Conservation (phyloP, 64 coral and sea anemone species). For the Stylophora pistillata region DNA sequence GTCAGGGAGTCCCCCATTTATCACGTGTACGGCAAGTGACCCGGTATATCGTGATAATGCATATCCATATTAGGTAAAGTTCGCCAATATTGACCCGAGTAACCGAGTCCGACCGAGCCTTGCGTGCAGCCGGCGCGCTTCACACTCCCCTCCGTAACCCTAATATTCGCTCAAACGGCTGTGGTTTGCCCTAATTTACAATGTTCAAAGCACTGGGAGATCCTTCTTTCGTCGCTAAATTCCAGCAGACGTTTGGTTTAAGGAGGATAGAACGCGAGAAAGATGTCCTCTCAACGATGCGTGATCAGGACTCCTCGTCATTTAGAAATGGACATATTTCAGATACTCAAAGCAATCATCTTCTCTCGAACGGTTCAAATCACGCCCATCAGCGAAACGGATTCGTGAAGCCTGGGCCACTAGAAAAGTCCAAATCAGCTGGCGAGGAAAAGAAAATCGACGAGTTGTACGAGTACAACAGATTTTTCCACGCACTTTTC, state of each 20-base stretch:
- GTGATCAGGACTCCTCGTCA: slow-evolving; percentile 1
- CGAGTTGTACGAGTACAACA: slow-evolving; percentile 66
- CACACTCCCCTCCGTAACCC: not conserved
- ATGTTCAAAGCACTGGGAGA: slow-evolving; percentile 92
- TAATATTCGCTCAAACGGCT: not conserved
- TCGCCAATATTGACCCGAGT: not conserved
- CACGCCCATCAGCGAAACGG: slow-evolving; percentile 56
- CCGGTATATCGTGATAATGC: not conserved
- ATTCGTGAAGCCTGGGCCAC: slow-evolving; percentile 33
- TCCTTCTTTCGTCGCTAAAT: slow-evolving; percentile 79
- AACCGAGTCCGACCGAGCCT: not conserved
- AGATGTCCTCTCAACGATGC: not conserved
- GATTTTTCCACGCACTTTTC: slow-evolving; percentile 76
- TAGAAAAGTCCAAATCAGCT: not conserved
- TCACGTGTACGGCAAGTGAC: not conserved
- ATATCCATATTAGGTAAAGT: not conserved
- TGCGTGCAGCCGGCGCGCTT: not conserved
- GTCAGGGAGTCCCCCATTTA: not conserved
- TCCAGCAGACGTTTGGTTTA: slow-evolving; percentile 74
- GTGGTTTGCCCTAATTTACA: not conserved
- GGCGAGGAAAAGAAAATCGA: not conserved
- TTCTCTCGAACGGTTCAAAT: not conserved
- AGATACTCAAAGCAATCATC: not conserved
- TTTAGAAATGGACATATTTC: not conserved
- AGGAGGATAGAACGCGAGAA: slow-evolving; percentile 42